Base-by-base conservation (phyloP, 2,888 invertebrate genomes). In the Philaethria dido region DNA sequence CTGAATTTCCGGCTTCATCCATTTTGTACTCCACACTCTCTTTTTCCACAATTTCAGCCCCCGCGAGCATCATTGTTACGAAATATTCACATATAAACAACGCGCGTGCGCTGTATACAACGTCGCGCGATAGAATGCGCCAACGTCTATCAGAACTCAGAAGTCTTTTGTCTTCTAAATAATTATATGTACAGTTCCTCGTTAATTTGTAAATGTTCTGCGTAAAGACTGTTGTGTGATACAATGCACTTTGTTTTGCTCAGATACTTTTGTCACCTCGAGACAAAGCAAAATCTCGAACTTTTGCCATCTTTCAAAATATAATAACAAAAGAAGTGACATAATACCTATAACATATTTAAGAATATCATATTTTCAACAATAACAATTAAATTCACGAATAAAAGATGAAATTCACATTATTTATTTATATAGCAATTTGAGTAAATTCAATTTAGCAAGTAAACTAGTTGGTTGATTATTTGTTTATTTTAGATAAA, bases 21-120 rank as follows among this genome's bases (percentile, higher is more conserved):
- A 75, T 64, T 62, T 73, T 74, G 65, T 78, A 89, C 36, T 82
- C 75, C 60, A 88, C 91, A 86, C 83, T 86, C 67, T 77, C 78
- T 69, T 60, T 60, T 45, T 89, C 85, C 74, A 89, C 85, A 65
- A 92, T 89, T 76, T 89, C 82, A 33, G 89, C 92, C 62, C 92
- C 92, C 70, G 92, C 92, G 75, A 92, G 88, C 86, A 92, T 89
- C 89, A 90, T 92, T 77, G 75, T 79, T 60, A 66, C 75, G 72
- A 69, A 70, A 75, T 54, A 45, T 39, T 50, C 54, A 57, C 59
- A 77, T 75, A 72, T 72, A 73, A 68, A 72, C 66, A 59, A 68
- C 75, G 80, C 85, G 85, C 89, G 88, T 85, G 83, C 83, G 81
- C 80, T 75, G 69, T 44, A 60, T 64, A 60, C 44, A 73, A 76